phyloP scores from a whole-genome alignment of 2,888 invertebrate genomes.

The Steinernema carpocapsae region DNA sequence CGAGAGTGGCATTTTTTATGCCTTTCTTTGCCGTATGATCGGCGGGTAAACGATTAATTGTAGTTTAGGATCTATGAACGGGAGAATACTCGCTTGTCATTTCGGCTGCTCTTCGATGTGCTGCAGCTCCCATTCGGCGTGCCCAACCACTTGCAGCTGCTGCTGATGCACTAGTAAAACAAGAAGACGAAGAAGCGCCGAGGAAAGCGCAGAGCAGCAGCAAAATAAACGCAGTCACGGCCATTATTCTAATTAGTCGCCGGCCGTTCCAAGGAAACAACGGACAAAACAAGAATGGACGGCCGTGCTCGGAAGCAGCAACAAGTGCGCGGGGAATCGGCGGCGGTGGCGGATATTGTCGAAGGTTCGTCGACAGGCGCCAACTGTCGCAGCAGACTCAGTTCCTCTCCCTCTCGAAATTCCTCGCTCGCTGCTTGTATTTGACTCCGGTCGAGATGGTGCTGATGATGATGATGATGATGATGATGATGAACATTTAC shows the following conservation, averaged over 20 bases:
- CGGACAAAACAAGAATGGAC: slow-evolving; percentile 11
- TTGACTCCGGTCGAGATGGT: slow-evolving; percentile 8
- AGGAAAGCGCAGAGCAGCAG: background rate
- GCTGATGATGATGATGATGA: background rate
- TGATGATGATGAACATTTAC: slow-evolving; percentile 19
- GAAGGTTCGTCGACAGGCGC: background rate
- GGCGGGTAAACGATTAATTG: slow-evolving; percentile 21
- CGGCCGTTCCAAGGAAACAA: background rate
- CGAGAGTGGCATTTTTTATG: slow-evolving; percentile 14
- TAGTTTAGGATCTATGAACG: background rate
- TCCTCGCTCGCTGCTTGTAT: slow-evolving; percentile 7
- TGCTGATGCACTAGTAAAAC: background rate
- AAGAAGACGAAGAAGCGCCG: no score
- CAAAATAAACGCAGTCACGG: slow-evolving; percentile 16
- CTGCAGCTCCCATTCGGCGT: background rate
- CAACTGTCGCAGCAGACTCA: slow-evolving; percentile 3
- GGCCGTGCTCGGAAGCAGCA: background rate
- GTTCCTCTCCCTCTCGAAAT: background rate
- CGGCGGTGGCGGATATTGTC: background rate
- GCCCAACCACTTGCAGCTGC: slow-evolving; percentile 29
- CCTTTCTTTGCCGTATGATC: slow-evolving; percentile 1
- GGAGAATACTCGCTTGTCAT: background rate
- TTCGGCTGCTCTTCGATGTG: background rate
- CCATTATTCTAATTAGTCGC: background rate
- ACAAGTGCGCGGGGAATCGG: slow-evolving; percentile 1